Evolutionary conservation across 64 coral and sea anemone species (phyloP), one percentile per base, ranked within the genome.

Genomic region (Dendronephthya gigantea): DNA sequence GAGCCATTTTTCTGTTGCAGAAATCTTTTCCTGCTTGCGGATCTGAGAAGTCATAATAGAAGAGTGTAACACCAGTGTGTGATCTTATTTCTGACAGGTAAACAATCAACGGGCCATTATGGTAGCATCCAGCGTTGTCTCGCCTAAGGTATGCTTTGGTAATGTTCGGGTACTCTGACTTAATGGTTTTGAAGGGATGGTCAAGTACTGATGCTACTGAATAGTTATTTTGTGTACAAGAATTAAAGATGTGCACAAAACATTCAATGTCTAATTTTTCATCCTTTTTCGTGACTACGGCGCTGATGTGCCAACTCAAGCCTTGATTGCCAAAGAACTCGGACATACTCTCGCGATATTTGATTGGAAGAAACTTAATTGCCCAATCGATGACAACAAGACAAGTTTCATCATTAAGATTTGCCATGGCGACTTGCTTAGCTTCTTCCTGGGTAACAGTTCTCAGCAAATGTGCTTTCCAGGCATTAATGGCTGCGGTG

Each of bases 381-480:
- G 87, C 87, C 37, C 68, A 87, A 68, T 87, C 66, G 9, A 87
- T 74, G 15, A 87, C 50, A 49, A 79, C 34, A 19, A 76, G 19
- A 68, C 86, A 87, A n/a, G 66, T 75, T 25, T 87, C 40, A 31
- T 23, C 59, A 33, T 87, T 39, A 87, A 87, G 69, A 62, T 81
- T 38, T 33, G 1, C 28, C 48, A 87, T 39, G 9, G 65, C 66
- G 35, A 49, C 68, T 72, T 87, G 68, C 40, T 87, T 79, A 13
- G 85, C 56, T 17, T 86, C 50, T 39, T 86, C 85, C 28, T 86
- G 59, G 34, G 19, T 36, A 32, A 88, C 75, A 82, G 76, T 51
- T 49, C 30, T 40, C 30, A 88, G 40, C 39, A 88, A 83, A 50
- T 82, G 45, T 35, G 75, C 87, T 88, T 83, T 88, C 87, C 87